These are phyloP conservation scores for Drosophila willistoni DNA, from an alignment of 1,140 invertebrate genomes.

Conservation along the genomic window DNA sequence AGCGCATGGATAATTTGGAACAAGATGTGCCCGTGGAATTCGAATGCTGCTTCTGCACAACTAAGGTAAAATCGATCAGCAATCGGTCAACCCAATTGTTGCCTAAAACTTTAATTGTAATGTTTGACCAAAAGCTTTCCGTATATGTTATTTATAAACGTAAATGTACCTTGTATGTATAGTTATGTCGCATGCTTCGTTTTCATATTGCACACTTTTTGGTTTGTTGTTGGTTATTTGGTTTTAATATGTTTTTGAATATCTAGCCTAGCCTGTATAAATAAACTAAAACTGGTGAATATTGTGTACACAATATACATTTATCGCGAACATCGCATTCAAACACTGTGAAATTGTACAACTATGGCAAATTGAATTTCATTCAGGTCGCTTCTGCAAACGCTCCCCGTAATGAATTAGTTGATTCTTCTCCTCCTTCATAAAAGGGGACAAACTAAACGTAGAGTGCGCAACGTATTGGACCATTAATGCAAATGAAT, in stretches of 20 bases:
- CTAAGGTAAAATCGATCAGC: slow-evolving; percentile 88
- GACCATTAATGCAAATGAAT: neutral
- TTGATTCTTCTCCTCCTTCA: neutral
- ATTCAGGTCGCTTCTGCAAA: neutral
- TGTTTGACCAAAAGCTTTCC: slow-evolving; percentile 35
- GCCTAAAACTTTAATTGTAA: slow-evolving; percentile 5
- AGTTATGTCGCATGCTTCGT: slow-evolving; percentile 45
- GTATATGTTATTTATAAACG: slow-evolving; percentile 13
- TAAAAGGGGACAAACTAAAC: slow-evolving; percentile 1
- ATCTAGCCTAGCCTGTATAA: slow-evolving; percentile 5
- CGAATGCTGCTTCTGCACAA: slow-evolving; percentile 97
- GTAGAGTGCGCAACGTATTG: slow-evolving; percentile 3
- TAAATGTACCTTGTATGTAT: slow-evolving; percentile 25
- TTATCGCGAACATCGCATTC: slow-evolving; percentile 29
- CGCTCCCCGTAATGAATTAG: neutral
- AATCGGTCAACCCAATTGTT: slow-evolving; percentile 4
- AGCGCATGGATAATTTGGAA: slow-evolving; percentile 87
- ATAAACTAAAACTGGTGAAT: slow-evolving; percentile 13
- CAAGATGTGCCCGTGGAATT: slow-evolving; percentile 94
- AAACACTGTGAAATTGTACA: slow-evolving; percentile 45
- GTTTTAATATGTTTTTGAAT: slow-evolving; percentile 1
- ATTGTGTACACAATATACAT: slow-evolving; percentile 34
- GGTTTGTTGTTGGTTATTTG: slow-evolving; percentile 3
- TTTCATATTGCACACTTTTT: slow-evolving; percentile 31
- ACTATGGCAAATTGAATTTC: slow-evolving; percentile 15